phyloP scores from a whole-genome alignment of 1,140 invertebrate species.

The Episyrphus balteatus region DNA sequence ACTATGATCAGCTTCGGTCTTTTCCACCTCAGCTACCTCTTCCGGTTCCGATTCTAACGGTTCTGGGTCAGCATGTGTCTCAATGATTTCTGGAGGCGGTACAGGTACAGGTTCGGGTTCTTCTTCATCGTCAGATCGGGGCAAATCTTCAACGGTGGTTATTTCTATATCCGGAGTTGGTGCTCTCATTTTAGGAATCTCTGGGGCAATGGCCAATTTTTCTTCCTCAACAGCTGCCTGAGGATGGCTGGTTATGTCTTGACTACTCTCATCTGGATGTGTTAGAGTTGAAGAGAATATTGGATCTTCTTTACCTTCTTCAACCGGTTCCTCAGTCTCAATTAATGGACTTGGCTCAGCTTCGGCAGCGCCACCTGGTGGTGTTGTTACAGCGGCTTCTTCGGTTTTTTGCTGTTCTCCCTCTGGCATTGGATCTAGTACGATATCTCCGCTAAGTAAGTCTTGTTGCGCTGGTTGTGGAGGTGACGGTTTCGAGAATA shows the following conservation, averaged over 20 bases:
- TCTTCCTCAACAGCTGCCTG: conserved; percentile 16
- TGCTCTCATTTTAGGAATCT: conserved; percentile 17
- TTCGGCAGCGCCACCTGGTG: background rate
- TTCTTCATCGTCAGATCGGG: conserved; percentile 35
- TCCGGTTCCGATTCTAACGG: conserved; percentile 7
- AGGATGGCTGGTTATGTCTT: conserved; percentile 29
- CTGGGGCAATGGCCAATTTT: conserved; percentile 10
- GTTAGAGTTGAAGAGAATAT: conserved; percentile 29
- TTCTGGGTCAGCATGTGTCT: conserved; percentile 15
- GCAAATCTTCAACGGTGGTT: conserved; percentile 32
- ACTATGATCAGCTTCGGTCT: conserved; percentile 15
- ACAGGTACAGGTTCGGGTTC: conserved; percentile 11
- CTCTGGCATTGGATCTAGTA: conserved; percentile 8
- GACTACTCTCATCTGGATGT: conserved; percentile 29
- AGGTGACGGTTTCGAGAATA: conserved; percentile 44
- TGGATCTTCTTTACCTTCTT: conserved; percentile 14
- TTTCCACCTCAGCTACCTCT: conserved; percentile 5
- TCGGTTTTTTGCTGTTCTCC: background rate
- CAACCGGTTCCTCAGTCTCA: background rate
- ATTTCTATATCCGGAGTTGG: conserved; percentile 35
- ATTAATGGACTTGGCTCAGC: background rate
- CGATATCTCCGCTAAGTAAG: conserved; percentile 44
- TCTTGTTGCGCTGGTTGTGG: conserved; percentile 35
- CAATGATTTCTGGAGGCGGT: conserved; percentile 1
- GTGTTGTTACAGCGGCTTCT: background rate